phyloP scores from a whole-genome alignment of 2,797 vertebrate species.

The Mastacembelus armatus region DNA sequence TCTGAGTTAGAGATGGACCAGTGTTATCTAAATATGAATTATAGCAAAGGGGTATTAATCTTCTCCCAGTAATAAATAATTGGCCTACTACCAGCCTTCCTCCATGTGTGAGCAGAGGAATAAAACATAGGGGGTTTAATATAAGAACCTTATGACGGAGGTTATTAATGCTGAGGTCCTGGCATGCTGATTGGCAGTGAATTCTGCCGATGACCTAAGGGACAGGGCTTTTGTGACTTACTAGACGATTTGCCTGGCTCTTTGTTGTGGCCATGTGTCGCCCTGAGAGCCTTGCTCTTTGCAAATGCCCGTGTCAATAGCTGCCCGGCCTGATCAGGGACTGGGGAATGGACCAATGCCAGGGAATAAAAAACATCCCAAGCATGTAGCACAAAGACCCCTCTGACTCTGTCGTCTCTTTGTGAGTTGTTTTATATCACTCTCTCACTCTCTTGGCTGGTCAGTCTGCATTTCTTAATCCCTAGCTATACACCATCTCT shows the following conservation, averaged over 20 bases:
- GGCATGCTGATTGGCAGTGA: slow-evolving; percentile 58
- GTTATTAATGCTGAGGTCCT: slow-evolving; percentile 52
- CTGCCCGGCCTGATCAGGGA: slow-evolving; percentile 41
- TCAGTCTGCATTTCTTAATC: slow-evolving; percentile 36
- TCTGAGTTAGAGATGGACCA: not conserved
- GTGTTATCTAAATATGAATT: slow-evolving; percentile 7
- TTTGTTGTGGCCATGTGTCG: slow-evolving; percentile 78
- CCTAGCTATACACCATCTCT: slow-evolving; percentile 12
- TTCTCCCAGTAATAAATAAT: slow-evolving; percentile 46
- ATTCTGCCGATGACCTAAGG: slow-evolving; percentile 71
- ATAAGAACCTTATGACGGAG: slow-evolving; percentile 64
- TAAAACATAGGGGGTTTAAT: slow-evolving; percentile 54
- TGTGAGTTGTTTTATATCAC: slow-evolving; percentile 12
- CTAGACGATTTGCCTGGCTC: slow-evolving; percentile 66
- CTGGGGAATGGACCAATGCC: slow-evolving; percentile 55
- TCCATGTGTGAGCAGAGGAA: slow-evolving; percentile 22
- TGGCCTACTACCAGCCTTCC: slow-evolving; percentile 27
- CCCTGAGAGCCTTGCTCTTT: slow-evolving; percentile 72
- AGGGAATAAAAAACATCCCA: slow-evolving; percentile 67
- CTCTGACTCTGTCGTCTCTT: slow-evolving; percentile 37
- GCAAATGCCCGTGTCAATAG: slow-evolving; percentile 69
- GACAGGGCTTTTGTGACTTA: slow-evolving; percentile 73
- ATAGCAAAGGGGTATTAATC: not conserved
- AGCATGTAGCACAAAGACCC: slow-evolving; percentile 68
- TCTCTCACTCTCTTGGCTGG: slow-evolving; percentile 26